Conservation (phyloP, 2,113 vertebrate species). For the Coreoperca whiteheadi region DNA sequence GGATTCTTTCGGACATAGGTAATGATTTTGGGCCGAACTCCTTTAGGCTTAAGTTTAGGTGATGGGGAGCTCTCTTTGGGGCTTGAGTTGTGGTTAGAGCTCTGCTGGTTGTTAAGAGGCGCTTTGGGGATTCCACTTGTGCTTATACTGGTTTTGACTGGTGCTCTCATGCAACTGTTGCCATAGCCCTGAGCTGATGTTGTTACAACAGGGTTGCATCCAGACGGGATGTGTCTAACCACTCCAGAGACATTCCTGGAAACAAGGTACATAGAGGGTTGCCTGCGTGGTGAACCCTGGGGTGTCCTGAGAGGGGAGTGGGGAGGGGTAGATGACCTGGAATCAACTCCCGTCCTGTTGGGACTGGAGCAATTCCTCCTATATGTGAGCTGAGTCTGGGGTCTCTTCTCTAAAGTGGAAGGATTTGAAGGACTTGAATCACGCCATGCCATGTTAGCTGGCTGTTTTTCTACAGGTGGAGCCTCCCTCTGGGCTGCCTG, state of each 20-base stretch:
- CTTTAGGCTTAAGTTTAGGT: slow-evolving; percentile 91
- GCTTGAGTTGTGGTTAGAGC: slow-evolving; percentile 75
- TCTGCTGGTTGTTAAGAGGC: slow-evolving; percentile 82
- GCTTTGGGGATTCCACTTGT: slow-evolving; percentile 90
- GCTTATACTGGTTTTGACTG: slow-evolving; percentile 87
- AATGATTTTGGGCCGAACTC: slow-evolving; percentile 96
- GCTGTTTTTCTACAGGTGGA: slow-evolving; percentile 42
- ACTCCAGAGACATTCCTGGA: slow-evolving; percentile 73
- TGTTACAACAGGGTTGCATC: slow-evolving; percentile 59
- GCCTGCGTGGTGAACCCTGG: slow-evolving; percentile 81
- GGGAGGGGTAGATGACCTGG: slow-evolving; percentile 71
- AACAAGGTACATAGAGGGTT: slow-evolving; percentile 74
- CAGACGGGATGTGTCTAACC: slow-evolving; percentile 64
- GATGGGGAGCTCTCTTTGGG: slow-evolving; percentile 77
- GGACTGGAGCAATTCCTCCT: slow-evolving; percentile 79
- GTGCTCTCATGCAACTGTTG: slow-evolving; percentile 87
- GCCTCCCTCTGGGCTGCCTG: slow-evolving; percentile 61
- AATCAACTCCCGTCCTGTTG: slow-evolving; percentile 63
- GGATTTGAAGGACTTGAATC: slow-evolving; percentile 58
- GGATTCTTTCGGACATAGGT: slow-evolving; percentile 95
- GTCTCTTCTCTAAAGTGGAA: slow-evolving; percentile 64
- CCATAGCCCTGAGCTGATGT: slow-evolving; percentile 81
- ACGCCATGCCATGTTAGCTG: slow-evolving; percentile 1
- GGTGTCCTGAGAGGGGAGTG: slow-evolving; percentile 80
- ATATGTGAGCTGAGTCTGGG: slow-evolving; percentile 78